These are phyloP conservation scores for Platichthys stellatus DNA, from an alignment of 2,113 vertebrate genomes.

Conservation along the genomic window DNA sequence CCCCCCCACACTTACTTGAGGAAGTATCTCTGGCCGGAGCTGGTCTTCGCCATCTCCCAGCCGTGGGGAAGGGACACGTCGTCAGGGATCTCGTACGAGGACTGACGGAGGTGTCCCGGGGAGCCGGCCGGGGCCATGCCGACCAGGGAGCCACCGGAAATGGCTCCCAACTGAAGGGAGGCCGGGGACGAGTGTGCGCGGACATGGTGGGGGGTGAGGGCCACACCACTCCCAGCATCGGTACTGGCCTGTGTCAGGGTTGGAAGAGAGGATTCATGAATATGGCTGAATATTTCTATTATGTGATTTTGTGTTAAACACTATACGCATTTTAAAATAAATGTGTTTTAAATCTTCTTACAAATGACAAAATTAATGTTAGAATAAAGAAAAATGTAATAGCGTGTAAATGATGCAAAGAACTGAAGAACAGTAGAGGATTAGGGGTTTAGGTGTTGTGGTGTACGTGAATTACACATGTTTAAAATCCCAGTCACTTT, in stretches of 20 bases:
- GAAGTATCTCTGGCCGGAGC: slow-evolving; percentile 98
- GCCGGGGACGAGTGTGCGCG: slow-evolving; percentile 97
- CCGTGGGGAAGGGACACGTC: slow-evolving; percentile 94
- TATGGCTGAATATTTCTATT: background rate
- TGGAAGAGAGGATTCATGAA: background rate
- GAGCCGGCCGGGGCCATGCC: slow-evolving; percentile 85
- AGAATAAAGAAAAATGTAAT: no score
- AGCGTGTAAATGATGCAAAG: no score
- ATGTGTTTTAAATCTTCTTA: no score
- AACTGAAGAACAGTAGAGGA: background rate
- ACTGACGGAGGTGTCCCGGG: slow-evolving; percentile 93
- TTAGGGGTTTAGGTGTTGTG: background rate
- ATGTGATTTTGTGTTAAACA: background rate
- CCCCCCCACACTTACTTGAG: slow-evolving; percentile 91
- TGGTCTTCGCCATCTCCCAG: slow-evolving; percentile 99
- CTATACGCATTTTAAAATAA: no score
- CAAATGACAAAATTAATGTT: no score
- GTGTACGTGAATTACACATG: background rate
- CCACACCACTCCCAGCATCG: slow-evolving; percentile 90
- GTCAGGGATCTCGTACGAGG: slow-evolving; percentile 97
- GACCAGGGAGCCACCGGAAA: slow-evolving; percentile 86
- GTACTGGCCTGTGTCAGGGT: slow-evolving; percentile 88
- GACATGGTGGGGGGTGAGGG: slow-evolving; percentile 93
- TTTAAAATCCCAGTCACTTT: slow-evolving; percentile 8
- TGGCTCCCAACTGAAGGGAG: slow-evolving; percentile 90